Conservation (phyloP, 2,888 invertebrate genomes). For the Pediacus dermestoides region DNA sequence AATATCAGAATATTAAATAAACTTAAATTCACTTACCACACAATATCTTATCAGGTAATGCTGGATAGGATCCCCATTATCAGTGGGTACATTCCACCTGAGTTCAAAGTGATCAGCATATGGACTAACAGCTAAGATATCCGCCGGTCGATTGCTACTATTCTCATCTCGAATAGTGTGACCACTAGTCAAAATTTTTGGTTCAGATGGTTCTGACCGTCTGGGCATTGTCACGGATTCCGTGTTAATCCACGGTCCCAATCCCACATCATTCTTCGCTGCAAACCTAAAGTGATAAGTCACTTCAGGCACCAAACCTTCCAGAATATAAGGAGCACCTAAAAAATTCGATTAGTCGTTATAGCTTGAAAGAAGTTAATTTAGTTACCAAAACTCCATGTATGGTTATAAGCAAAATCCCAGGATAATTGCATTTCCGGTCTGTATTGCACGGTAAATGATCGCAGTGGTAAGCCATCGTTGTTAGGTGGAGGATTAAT, state of each 20-base stretch:
- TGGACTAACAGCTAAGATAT: constrained; percentile 55
- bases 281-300: constrained; percentile 81
- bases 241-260: constrained; percentile 61
- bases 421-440: constrained; percentile 64
- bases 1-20: no score
- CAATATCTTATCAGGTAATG: constrained; percentile 77
- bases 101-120: constrained; percentile 78
- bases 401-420: constrained; percentile 66
- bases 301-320: constrained; percentile 72
- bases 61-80: constrained; percentile 87
- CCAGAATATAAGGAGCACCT: constrained; percentile 77
- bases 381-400: constrained; percentile 66
- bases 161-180: constrained; percentile 39
- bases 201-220: constrained; percentile 73
- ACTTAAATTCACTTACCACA: constrained; percentile 58
- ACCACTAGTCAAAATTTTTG: constrained; percentile 57
- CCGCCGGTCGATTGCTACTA: constrained; percentile 50
- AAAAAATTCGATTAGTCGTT: constrained; percentile 16
- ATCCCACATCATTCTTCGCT: constrained; percentile 79
- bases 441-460: constrained; percentile 74
- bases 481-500: constrained; percentile 72
- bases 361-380: constrained; percentile 4
- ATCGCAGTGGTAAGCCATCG: constrained; percentile 71
- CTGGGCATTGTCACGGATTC: constrained; percentile 66
- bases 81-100: constrained; percentile 79